phyloP scores from a whole-genome alignment of 2,888 invertebrate species.

The Andrena trimmerana region DNA sequence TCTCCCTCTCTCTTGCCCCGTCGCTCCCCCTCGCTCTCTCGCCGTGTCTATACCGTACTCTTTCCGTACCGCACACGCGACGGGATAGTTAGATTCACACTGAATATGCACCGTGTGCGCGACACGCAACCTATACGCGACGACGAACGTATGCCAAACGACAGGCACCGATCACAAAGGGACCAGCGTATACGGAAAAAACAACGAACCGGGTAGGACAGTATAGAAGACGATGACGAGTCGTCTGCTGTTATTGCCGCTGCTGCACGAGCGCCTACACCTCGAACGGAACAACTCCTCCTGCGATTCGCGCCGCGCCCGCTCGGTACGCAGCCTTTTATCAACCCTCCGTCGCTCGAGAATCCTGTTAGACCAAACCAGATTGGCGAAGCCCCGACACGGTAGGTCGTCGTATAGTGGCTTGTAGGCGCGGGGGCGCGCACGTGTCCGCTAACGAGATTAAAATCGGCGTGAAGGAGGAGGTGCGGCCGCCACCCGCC shows the following conservation, averaged over 20 bases:
- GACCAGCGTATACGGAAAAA: slow-evolving; percentile 48
- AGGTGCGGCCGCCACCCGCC: slow-evolving; percentile 84
- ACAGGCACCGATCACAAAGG: slow-evolving; percentile 47
- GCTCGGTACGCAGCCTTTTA: slow-evolving; percentile 85
- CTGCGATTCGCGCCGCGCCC: slow-evolving; percentile 79
- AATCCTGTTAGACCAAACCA: slow-evolving; percentile 92
- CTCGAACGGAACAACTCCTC: slow-evolving; percentile 73
- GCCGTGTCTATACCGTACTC: slow-evolving; percentile 44
- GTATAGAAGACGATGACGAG: slow-evolving; percentile 58
- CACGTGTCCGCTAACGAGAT: slow-evolving; percentile 90
- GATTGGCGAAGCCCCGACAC: slow-evolving; percentile 88
- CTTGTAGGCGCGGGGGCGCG: slow-evolving; percentile 83
- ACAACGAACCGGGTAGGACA: slow-evolving; percentile 51
- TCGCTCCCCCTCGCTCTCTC: slow-evolving; percentile 31
- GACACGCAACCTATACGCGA: slow-evolving; percentile 49
- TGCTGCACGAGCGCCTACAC: slow-evolving; percentile 72
- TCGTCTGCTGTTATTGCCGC: slow-evolving; percentile 63
- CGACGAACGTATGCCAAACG: slow-evolving; percentile 51
- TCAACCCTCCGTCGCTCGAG: slow-evolving; percentile 86
- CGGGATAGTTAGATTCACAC: slow-evolving; percentile 49
- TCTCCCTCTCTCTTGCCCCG: slow-evolving; percentile 28
- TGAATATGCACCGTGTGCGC: slow-evolving; percentile 49
- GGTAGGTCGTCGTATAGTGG: slow-evolving; percentile 65
- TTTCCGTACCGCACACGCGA: slow-evolving; percentile 58
- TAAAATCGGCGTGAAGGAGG: slow-evolving; percentile 88